Conservation (phyloP, 2,113 vertebrate species). For the Corynorhinus townsendii region DNA sequence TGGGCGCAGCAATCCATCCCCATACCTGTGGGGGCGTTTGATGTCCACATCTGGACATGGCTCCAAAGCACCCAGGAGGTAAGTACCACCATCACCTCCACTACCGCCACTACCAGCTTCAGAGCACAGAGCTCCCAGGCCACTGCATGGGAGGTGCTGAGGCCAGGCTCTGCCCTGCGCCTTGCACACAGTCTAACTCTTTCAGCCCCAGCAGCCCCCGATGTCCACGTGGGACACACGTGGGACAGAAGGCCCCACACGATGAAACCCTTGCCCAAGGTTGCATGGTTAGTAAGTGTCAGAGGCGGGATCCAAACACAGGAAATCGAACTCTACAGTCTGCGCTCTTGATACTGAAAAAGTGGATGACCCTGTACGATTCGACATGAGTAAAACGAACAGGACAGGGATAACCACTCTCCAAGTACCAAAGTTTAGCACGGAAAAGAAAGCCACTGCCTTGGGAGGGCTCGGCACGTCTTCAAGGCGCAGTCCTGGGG, state of each 20-base stretch:
- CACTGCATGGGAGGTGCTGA: fast-evolving
- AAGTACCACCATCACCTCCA: not conserved
- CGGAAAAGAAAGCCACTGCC: constrained; percentile 32
- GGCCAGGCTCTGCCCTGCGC: not conserved
- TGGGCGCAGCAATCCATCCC: fast-evolving
- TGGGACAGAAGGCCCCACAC: not conserved
- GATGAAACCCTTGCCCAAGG: not conserved
- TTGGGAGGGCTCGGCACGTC: not conserved
- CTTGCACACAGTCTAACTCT: fast-evolving
- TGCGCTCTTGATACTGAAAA: constrained; percentile 74
- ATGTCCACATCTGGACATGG: not conserved
- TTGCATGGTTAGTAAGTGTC: not conserved
- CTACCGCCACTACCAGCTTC: not conserved
- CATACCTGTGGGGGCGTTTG: not conserved
- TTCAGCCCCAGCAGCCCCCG: not conserved
- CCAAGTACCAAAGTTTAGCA: constrained; percentile 72
- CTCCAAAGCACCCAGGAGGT: not conserved
- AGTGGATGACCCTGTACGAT: constrained; percentile 78
- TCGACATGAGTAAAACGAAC: constrained; percentile 70
- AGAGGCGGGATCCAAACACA: constrained; percentile 15
- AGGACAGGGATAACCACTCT: constrained; percentile 76
- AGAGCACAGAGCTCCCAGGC: fast-evolving
- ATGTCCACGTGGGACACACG: fast-evolving
- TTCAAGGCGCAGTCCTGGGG: constrained; percentile 58
- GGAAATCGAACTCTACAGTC: constrained; percentile 30